phyloP scores from a whole-genome alignment of 2,888 invertebrate genomes.

The Caenorhabditis uteleia region DNA sequence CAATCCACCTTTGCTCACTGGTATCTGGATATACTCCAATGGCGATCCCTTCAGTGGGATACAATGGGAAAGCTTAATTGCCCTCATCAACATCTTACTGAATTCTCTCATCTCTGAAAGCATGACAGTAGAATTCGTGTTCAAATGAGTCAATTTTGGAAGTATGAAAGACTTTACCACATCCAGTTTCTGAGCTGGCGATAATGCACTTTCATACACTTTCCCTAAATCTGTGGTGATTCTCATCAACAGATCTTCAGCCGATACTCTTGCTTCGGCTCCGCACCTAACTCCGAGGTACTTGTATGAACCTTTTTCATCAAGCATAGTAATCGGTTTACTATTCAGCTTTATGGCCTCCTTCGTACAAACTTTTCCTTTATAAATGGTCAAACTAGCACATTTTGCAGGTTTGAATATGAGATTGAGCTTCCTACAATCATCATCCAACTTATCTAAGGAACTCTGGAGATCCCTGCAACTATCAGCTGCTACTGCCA shows the following conservation, averaged over 20 bases:
- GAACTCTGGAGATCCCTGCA: slow-evolving; percentile 3
- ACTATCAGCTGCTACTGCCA: slow-evolving; percentile 10
- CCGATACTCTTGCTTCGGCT: background rate
- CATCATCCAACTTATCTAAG: slow-evolving; percentile 2
- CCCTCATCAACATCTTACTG: background rate
- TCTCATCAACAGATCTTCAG: background rate
- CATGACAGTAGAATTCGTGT: background rate
- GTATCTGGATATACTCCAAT: slow-evolving; percentile 6
- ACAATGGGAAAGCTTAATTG: background rate
- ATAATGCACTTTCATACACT: background rate
- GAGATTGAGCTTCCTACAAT: slow-evolving; percentile 15
- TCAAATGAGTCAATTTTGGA: slow-evolving; percentile 9
- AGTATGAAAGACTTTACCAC: slow-evolving; percentile 8
- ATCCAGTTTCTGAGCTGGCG: slow-evolving; percentile 14
- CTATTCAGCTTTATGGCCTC: no score
- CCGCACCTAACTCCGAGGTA: slow-evolving; percentile 15
- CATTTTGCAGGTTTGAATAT: slow-evolving; percentile 39
- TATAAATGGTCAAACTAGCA: slow-evolving; percentile 13
- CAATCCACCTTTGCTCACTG: slow-evolving; percentile 7
- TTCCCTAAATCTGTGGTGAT: background rate
- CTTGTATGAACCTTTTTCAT: slow-evolving; percentile 10
- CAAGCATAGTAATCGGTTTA: slow-evolving; percentile 2
- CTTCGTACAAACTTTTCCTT: slow-evolving; percentile 9
- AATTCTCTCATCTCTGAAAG: slow-evolving; percentile 4
- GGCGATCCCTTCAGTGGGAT: slow-evolving; percentile 5